Base-by-base conservation (phyloP, 1,140 invertebrate species). In the Charaxes varanes region DNA sequence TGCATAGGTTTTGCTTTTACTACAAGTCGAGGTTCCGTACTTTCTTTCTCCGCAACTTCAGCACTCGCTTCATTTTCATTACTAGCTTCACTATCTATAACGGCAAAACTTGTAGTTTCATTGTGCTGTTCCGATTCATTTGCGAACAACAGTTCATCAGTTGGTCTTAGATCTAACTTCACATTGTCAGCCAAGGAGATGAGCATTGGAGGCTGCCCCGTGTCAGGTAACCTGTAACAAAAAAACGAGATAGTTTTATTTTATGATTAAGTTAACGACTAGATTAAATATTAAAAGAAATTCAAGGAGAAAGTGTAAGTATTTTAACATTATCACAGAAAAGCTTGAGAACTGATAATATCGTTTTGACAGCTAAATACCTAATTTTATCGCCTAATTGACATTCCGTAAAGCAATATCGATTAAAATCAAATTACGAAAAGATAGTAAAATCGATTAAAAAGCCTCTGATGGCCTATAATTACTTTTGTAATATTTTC, bases 161-260 rank as follows among this genome's bases (percentile, higher is more conserved):
- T 55, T 40, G 56, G 84, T 79, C 65, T 89, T 80, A 57, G 88
- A 64, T 73, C 89, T 86, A 60, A 85, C 84, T 44, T 87, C 23
- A 88, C 87, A 21, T 87, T 88, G 45, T 91, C 90, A 18, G 88
- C 84, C 32, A 90, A 61, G 4, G 89, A 89, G 45, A 91, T 79
- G 13, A 90, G 83, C 8, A 90, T 86, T 26, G 87, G 85, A 46
- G 88, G 86, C 51, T 90, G 87, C 27, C 87, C 88, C 22, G 87
- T 87, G 65, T 89, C 88, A 53, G 88, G 87, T 68, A 91, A 86
- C 61, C 90, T 91, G 81, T 2, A 86, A 88, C 47, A 56, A 62
- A 32, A 62, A 18, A 45, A 41, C 41, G n/a, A 27, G 35, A 23
- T 2, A 19, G 15, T 5, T 32, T 8, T 31, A 13, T 10, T 3